Base-by-base conservation (phyloP, 2,113 vertebrate genomes). In the Seriola rivoliana region DNA sequence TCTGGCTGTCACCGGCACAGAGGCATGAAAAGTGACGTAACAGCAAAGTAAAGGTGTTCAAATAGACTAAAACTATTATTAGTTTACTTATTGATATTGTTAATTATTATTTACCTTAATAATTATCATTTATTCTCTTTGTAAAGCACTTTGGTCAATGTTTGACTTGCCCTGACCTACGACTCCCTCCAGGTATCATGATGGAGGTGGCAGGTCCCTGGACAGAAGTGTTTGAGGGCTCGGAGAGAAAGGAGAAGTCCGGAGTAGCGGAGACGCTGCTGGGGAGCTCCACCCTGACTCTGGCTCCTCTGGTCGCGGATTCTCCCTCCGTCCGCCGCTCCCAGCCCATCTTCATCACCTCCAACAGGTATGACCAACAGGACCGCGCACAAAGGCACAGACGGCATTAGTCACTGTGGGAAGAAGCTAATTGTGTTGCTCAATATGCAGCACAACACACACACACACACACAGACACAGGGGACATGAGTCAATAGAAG, bases 131-230 rank as follows among this genome's bases (percentile, higher is more conserved):
- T 36, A 36, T 5, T 36, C 34, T 36, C 34, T 36, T 36, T 36
- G 4, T 36, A 36, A 36, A 36, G 34, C 34, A 29, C 29, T 38
- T 38, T 38, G 38, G 8, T 8, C 38, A 38, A 8, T 8, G 8
- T 38, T 38, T 38, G 8, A 42, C 40, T 8, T 42, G 7, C 40
- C 40, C 52, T 29, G 52, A 5, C 14, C 16, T 32, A 0, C 54
- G 23, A 14, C 21, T 16, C 21, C 19, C 23, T 4, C 14, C 67
- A 90, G 89, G 48, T 85, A 58, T 72, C 84, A 78, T 87, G 82
- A 96, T 95, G 94, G 94, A 95, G 87, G 93, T 93, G 72, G 89
- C 82, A n/a, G 92, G 87, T 14, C 55, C 86, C 29, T 94, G 93
- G 91, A 60, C 67, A 2, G 94, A 95, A 78, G 89, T 91, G 5